phyloP scores from a whole-genome alignment of 2,797 vertebrate species.

The Pipistrellus nathusii region DNA sequence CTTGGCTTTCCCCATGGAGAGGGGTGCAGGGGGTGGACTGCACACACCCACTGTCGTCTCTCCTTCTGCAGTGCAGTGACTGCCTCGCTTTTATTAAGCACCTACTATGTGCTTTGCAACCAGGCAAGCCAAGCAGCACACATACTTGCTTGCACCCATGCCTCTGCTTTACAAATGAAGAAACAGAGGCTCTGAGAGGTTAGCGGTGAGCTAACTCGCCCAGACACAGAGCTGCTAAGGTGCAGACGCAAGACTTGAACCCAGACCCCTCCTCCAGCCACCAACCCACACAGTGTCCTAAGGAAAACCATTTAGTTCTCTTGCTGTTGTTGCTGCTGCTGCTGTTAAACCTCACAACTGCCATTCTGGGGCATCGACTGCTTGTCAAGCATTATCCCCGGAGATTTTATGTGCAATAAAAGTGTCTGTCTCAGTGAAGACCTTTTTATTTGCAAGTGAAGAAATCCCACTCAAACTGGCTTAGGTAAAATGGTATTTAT shows the following conservation, averaged over 20 bases:
- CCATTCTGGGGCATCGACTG: neutral
- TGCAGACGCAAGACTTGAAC: neutral
- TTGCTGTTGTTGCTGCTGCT: neutral
- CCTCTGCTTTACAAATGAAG: neutral
- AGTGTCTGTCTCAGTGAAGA: neutral
- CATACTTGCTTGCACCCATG: fast-evolving
- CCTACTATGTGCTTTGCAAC: neutral
- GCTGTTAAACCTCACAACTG: neutral
- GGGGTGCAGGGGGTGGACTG: neutral
- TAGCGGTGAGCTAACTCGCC: neutral
- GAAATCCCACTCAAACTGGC: neutral
- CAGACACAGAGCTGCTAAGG: neutral
- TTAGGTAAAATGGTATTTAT: neutral
- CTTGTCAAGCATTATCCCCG: neutral
- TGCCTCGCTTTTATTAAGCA: neutral
- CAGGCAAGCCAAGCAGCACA: neutral
- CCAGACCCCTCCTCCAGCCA: neutral
- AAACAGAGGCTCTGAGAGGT: neutral
- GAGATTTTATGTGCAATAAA: neutral
- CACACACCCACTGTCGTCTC: fast-evolving
- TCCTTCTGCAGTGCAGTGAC: neutral
- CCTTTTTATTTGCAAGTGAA: neutral
- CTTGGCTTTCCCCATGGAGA: fast-evolving
- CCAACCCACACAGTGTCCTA: neutral
- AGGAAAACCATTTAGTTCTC: neutral